phyloP scores from a whole-genome alignment of 2,888 invertebrate genomes.

The Acleris cristana region DNA sequence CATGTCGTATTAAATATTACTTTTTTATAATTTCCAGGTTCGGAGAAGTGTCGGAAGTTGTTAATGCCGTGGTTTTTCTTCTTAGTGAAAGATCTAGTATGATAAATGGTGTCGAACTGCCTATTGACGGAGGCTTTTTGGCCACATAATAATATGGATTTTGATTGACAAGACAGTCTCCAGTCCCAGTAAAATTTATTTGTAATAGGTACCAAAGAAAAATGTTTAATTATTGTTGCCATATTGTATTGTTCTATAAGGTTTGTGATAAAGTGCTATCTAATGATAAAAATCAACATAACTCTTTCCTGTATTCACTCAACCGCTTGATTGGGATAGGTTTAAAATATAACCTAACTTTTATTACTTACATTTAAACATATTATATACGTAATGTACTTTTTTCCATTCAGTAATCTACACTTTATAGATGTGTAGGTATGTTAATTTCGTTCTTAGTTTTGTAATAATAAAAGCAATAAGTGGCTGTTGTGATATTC shows the following conservation, averaged over 20 bases:
- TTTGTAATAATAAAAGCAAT: no score
- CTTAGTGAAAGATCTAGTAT: slow-evolving; percentile 90
- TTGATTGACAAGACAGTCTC: slow-evolving; percentile 1
- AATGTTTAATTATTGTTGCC: slow-evolving; percentile 30
- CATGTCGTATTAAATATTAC: not conserved
- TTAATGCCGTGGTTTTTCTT: slow-evolving; percentile 90
- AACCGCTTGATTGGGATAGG: not conserved
- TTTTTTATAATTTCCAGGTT: slow-evolving; percentile 71
- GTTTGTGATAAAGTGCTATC: slow-evolving; percentile 27
- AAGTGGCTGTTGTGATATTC: no score
- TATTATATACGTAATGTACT: no score
- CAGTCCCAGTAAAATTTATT: slow-evolving; percentile 14
- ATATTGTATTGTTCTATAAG: slow-evolving; percentile 28
- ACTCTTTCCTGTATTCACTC: slow-evolving; percentile 5
- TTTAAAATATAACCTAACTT: no score
- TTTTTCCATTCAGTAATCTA: no score
- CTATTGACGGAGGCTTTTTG: slow-evolving; percentile 92
- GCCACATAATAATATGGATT: slow-evolving; percentile 68
- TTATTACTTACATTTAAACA: no score
- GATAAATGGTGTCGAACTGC: slow-evolving; percentile 90
- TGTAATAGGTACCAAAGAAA: slow-evolving; percentile 38
- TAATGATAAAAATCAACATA: slow-evolving; percentile 4
- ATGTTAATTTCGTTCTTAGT: no score
- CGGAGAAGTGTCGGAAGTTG: slow-evolving; percentile 92
- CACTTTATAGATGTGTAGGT: no score